Evolutionary conservation across 2,113 vertebrate species (phyloP), one percentile per base, ranked within the genome.

Genomic region (Ammodytes dubius): DNA sequence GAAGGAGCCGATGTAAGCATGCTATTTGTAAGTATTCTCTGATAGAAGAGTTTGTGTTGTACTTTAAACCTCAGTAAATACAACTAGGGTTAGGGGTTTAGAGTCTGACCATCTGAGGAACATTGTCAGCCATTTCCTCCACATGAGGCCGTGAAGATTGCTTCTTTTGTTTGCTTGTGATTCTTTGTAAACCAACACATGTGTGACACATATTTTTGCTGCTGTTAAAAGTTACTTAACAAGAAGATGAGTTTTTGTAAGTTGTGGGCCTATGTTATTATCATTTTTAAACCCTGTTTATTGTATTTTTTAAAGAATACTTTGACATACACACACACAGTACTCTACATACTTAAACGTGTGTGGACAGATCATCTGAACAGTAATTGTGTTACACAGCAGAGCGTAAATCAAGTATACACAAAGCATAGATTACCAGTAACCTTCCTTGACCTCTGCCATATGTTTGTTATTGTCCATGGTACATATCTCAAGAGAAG

Each of bases 71-170:
- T 64, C 43, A 71, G 50, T 61, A 56, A 70, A 57, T 70, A n/a
- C 59, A 64, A 70, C 53, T 37, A 65, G 56, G 43, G 61, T 19
- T 59, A 47, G 66, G 64, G 71, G 54, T 66, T 61, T 68, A 54
- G 14, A 52, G 8, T 65, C 58, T 14, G 12, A 47, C 61, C 88
- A 90, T 77, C 90, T 86, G 84, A 82, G 70, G 83, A 39, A 53
- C 77, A 84, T 85, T 88, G 85, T 72, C 70, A 42, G 47, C 67
- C 49, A 40, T 87, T 83, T 82, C 59, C 64, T 79, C 70, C 79
- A 58, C 72, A 70, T 60, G 53, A 73, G 57, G 49, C 58, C 27
- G 71, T 58, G 58, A 70, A 46, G 72, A 60, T 74, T 50, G 42
- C 63, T 74, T 42, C 45, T 71, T 19, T 65, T 74, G 58, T 84